Base-by-base conservation (phyloP, 2,797 vertebrate genomes). In the Chelon labrosus region DNA sequence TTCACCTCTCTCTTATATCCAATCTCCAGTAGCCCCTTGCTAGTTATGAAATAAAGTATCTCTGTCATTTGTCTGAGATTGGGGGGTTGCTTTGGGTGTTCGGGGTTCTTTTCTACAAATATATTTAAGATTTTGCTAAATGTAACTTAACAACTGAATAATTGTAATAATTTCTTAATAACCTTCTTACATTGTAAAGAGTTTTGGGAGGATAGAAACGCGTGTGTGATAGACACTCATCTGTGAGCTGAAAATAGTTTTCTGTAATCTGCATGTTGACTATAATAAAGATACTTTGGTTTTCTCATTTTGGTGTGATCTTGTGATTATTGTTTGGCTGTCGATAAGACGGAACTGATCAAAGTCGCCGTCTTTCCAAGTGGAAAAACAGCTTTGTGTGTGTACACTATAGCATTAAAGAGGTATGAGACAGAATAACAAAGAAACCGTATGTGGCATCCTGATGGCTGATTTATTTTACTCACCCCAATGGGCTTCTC, bases 241-340 rank as follows among this genome's bases (percentile, higher is more conserved):
- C 79, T 89, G 81, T 90, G 70, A 85, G 85, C 63, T 85, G 80
- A 83, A 86, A 85, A 93, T 90, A 92, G 92, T 93, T 94, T 93
- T 93, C 90, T 96, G 96, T 98, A 96, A 96, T 95, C 96, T 96
- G 98, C 98, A 98, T 98, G 98, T 96, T 94, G 91, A 94, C 95
- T 96, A 96, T 93, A 97, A 96, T 96, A 95, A 94, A 94, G 83
- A 93, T 83, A 87, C 74, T 82, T 87, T 85, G 88, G 92, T 96
- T 96, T 96, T 92, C 90, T 91, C 81, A 86, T 62, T 80, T 58
- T 46, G 1, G 54, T 87, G 68, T 80, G 42, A 49, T 44, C 16
- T 46, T n/a, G 7, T 7, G 16, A 7, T 17, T 46, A 17, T n/a
- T 7, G 16, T n/a, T 46, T n/a, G 7, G 5, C 9, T 19, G 46